Evolutionary conservation across 2,113 vertebrate genomes (phyloP).

Genomic region (Ailuropoda melanoleuca): DNA sequence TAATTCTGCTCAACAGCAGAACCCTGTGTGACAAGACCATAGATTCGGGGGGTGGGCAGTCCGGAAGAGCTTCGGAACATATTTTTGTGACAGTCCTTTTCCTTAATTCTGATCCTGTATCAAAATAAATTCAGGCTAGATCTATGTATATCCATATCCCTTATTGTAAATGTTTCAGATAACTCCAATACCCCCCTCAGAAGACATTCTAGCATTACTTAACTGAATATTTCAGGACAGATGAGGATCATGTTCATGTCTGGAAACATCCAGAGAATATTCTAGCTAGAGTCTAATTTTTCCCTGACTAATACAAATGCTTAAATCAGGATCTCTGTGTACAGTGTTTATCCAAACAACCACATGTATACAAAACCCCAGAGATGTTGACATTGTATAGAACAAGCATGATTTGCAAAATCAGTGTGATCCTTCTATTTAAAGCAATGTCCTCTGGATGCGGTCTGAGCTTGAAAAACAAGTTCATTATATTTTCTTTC

Average conservation of each 20-base stretch:
- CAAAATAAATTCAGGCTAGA: background rate
- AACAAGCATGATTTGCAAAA: conserved; percentile 61
- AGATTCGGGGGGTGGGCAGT: background rate
- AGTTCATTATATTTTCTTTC: conserved; percentile 66
- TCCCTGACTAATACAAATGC: background rate
- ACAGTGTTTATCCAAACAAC: conserved; percentile 21
- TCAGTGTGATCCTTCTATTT: conserved; percentile 52
- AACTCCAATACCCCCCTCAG: background rate
- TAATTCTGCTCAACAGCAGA: background rate
- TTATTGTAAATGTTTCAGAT: background rate
- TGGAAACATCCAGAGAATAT: background rate
- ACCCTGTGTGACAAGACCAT: background rate
- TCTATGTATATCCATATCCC: background rate
- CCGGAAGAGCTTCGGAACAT: background rate
- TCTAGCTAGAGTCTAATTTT: background rate
- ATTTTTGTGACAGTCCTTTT: background rate
- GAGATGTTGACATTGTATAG: conserved; percentile 48
- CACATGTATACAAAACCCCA: conserved; percentile 13
- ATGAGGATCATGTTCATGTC: background rate
- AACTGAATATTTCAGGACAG: background rate
- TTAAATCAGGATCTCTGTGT: background rate
- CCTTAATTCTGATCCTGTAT: background rate
- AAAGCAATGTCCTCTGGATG: background rate
- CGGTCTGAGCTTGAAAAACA: conserved; percentile 66
- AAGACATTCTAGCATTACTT: background rate